Base-by-base conservation (phyloP, 1,140 invertebrate genomes). In the Papilio polytes region DNA sequence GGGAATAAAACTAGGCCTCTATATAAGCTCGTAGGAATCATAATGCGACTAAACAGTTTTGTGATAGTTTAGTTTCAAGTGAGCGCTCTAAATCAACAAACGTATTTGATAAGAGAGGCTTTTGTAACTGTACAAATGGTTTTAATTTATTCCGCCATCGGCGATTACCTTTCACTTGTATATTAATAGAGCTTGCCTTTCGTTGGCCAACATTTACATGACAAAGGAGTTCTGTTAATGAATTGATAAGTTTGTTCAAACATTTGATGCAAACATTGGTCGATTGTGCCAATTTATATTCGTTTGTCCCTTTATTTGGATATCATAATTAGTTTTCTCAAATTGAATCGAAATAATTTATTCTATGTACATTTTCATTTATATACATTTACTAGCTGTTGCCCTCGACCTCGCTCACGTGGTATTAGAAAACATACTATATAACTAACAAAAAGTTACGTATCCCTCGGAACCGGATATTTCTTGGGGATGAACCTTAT, bases 141-240 rank as follows among this genome's bases (percentile, higher is more conserved):
- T 76, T 10, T 48, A 76, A 74, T 74, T 46, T 74, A 74, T 22
- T 22, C 20, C 46, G 73, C 73, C 74, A 51, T 51, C 22, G 74
- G 74, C 74, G 46, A 48, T 76, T 31, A 22, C 44, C 44, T 76
- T 76, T 76, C 74, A 26, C 44, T 51, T 48, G 41, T 48, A 53
- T 51, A 76, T 53, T 76, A 26, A 76, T 51, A 76, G 46, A 76
- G 74, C 46, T 46, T 31, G 46, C 74, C 74, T 76, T 76, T 51
- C 74, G 44, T 13, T 13, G 73, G 15, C 26, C 13, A 48, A 76
- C 20, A 76, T 76, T 76, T 76, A 53, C 74, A 76, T 76, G 3
- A 76, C 74, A 76, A 76, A 76, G 74, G 74, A 51, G 15, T 70
- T 26, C 44, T 12, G 18, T 53, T 76, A 76, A 74, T 74, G 15